Conservation (phyloP, 2,113 vertebrate species). For the Macrotus californicus region DNA sequence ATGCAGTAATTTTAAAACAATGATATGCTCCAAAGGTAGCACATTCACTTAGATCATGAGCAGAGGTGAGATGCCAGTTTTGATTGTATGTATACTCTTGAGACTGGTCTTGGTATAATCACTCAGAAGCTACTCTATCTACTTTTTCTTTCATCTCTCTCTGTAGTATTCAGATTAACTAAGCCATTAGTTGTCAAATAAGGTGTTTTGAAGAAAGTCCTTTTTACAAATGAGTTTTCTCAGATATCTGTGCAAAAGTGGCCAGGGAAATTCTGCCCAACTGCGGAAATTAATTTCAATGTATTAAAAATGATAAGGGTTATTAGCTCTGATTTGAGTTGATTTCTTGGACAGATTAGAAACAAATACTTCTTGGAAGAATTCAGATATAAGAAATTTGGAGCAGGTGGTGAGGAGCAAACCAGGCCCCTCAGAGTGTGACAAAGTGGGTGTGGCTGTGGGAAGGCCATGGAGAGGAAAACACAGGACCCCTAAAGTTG, state of each 20-base stretch:
- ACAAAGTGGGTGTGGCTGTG: background rate
- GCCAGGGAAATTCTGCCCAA: background rate
- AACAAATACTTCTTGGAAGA: background rate
- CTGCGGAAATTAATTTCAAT: background rate
- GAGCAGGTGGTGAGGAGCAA: background rate
- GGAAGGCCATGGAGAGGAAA: background rate
- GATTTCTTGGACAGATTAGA: background rate
- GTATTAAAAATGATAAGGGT: background rate
- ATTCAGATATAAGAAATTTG: background rate
- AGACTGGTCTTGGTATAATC: background rate
- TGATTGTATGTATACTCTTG: background rate
- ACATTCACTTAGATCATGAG: background rate
- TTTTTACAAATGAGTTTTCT: background rate
- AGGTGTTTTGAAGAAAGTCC: background rate
- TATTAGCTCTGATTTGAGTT: background rate
- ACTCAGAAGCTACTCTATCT: background rate
- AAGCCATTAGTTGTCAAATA: background rate
- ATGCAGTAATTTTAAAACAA: background rate
- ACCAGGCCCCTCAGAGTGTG: background rate
- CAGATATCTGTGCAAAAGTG: background rate
- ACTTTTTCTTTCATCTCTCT: background rate
- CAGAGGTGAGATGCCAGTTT: background rate
- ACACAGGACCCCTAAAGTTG: background rate
- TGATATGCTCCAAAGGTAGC: background rate
- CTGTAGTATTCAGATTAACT: background rate